Conservation (phyloP, 92 coral and sea anemone genomes). For the Montipora capitata region DNA sequence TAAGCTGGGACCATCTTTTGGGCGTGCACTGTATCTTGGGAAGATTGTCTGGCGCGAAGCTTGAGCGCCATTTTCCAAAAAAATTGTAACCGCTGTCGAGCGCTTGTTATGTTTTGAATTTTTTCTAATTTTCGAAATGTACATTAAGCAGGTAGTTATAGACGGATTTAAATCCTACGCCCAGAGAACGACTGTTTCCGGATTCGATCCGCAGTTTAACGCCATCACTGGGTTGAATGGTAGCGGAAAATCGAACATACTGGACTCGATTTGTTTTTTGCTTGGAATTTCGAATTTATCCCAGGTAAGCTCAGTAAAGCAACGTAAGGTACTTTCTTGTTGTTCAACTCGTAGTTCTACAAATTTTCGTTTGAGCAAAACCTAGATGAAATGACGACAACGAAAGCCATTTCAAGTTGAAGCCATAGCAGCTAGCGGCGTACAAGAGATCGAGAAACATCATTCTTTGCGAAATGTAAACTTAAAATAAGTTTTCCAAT, state of each 20-base stretch:
- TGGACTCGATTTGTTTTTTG: conserved; percentile 98
- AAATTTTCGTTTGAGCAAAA: no score
- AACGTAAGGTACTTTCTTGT: neutral
- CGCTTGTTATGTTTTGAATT: neutral
- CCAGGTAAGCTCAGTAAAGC: conserved; percentile 74
- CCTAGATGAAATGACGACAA: no score
- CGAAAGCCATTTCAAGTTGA: no score
- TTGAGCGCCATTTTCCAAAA: conserved; percentile 23
- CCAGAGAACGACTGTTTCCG: conserved; percentile 91
- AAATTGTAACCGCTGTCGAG: neutral
- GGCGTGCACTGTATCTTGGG: conserved; percentile 41
- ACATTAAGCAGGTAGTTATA: conserved; percentile 93
- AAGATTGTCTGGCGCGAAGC: conserved; percentile 54
- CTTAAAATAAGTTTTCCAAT: no score
- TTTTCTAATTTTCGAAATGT: conserved; percentile 60
- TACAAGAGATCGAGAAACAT: no score
- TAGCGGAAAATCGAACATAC: conserved; percentile 98
- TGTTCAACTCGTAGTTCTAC: no score
- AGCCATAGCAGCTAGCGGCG: no score
- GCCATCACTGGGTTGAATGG: conserved; percentile 99
- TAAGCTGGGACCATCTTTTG: neutral
- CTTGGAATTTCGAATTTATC: conserved; percentile 98
- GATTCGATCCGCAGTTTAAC: conserved; percentile 98
- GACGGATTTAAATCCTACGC: conserved; percentile 99
- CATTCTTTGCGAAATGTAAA: no score